A percentile compares a stretch with the other conserved stretches of the same genome.
These are phyloP conservation scores for Coccyzus lansbergi DNA, from an alignment of 2,797 vertebrate species.

Conservation along the genomic window DNA sequence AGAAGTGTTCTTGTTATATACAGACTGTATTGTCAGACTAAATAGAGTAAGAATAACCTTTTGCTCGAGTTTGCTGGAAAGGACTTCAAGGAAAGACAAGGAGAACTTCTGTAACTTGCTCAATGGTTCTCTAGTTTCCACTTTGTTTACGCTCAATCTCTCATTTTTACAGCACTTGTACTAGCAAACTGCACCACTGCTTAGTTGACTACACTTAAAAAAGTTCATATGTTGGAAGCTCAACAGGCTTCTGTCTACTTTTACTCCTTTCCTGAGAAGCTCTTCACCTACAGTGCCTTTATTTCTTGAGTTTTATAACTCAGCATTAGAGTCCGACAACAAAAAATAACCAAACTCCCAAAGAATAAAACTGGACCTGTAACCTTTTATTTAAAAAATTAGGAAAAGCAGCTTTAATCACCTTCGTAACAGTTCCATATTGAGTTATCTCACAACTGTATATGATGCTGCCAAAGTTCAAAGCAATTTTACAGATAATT, in stretches of 20 bases:
- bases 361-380: no score
- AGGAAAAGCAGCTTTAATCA: no score
- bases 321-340: neutral
- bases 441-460: no score
- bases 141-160: neutral
- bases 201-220: neutral
- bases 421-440: no score
- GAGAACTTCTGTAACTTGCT: neutral
- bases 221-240: neutral
- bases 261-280: neutral
- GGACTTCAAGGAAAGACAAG: neutral
- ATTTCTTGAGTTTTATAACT: neutral
- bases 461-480: no score
- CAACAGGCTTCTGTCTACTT: neutral
- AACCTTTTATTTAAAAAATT: no score
- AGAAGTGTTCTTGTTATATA: conserved; percentile 4
- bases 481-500: no score
- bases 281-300: neutral
- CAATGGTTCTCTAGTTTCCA: neutral
- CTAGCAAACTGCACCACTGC: neutral
- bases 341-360: no score
- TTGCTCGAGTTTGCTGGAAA: neutral
- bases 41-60: neutral
- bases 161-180: neutral
- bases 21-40: conserved; percentile 31